Base-by-base conservation (phyloP, 2,888 invertebrate species). In the Dicyrtomina minuta region DNA sequence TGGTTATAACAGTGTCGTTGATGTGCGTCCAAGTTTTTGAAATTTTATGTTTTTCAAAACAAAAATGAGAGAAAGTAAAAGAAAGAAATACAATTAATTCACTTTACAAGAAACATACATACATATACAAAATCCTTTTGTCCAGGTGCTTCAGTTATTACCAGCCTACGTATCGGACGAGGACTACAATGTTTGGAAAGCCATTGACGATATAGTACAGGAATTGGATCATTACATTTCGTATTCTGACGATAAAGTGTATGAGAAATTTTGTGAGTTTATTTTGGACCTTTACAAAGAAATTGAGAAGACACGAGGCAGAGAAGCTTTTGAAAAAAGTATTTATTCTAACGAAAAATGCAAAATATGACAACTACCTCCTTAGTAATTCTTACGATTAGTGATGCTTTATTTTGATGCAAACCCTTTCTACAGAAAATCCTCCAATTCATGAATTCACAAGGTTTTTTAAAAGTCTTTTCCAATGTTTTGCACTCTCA, bases 161-260 rank as follows among this genome's bases (percentile, higher is more conserved):
- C 27, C 17, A n/a, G 12, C n/a, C 3, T 62, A 51, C 20, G 20
- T 27, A 0, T 1, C 39, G 2, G 62, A 62, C 12, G 8, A 27
- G 15, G 51, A 62, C 26, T 62, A 62, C 51, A 26, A 62, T 33
- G 62, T 62, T 49, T 62, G 62, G 62, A 49, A 20, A n/a, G 62
- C 51, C 2, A 27, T 62, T 33, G 62, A 62, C 13, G 62, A 62
- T 33, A 33, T 51, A 13, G 39, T 62, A 17, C 26, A 62, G 0
- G 62, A 62, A 51, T 27, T 62, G 33, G 62, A 62, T 22, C 6
- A 27, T 13, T 27, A 33, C n/a, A 27, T 62, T 10, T 26, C 17
- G 2, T 51, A 62, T 22, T 22, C 51, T 6, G 15, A 39, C 27
- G 10, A n/a, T 12, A 33, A 51, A 4, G 49, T 51, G 2, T 51